Evolutionary conservation across 2,797 vertebrate species (phyloP).

Genomic region (Sebastes diploproa): DNA sequence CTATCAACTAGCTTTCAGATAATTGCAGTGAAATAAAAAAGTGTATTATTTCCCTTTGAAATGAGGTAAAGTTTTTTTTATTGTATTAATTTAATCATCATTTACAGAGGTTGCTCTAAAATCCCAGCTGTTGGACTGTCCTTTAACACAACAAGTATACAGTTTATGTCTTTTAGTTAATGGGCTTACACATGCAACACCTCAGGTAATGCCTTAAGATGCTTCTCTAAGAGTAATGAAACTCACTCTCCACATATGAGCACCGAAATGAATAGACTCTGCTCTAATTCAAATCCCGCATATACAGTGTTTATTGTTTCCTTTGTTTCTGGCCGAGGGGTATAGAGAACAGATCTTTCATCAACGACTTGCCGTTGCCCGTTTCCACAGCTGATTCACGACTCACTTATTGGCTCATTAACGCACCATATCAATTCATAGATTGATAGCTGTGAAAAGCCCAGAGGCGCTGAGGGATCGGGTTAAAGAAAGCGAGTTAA

Average conservation of each 20-base stretch:
- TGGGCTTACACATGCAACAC: not conserved
- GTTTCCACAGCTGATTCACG: constrained; percentile 60
- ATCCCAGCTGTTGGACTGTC: not conserved
- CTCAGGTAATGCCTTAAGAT: not conserved
- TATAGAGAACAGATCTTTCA: constrained; percentile 24
- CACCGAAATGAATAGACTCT: not conserved
- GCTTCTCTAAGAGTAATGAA: not conserved
- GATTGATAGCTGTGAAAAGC: constrained; percentile 50
- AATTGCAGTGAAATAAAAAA: not conserved
- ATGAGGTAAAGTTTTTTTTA: not conserved
- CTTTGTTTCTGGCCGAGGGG: constrained; percentile 6
- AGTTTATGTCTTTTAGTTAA: not conserved
- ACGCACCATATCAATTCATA: constrained; percentile 55
- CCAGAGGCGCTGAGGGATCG: constrained; percentile 31
- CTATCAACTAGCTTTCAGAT: not conserved
- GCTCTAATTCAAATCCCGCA: not conserved
- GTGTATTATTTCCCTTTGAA: too few species aligned
- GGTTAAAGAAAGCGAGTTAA: constrained; percentile 39
- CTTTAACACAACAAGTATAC: not conserved
- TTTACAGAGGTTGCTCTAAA: not conserved
- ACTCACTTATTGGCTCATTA: constrained; percentile 73
- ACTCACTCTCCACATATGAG: not conserved
- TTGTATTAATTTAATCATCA: not conserved
- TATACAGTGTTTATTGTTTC: constrained; percentile 6
- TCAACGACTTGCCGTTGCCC: constrained; percentile 42